Base-by-base conservation (phyloP, 2,888 invertebrate species). In the Frankliniella intonsa region DNA sequence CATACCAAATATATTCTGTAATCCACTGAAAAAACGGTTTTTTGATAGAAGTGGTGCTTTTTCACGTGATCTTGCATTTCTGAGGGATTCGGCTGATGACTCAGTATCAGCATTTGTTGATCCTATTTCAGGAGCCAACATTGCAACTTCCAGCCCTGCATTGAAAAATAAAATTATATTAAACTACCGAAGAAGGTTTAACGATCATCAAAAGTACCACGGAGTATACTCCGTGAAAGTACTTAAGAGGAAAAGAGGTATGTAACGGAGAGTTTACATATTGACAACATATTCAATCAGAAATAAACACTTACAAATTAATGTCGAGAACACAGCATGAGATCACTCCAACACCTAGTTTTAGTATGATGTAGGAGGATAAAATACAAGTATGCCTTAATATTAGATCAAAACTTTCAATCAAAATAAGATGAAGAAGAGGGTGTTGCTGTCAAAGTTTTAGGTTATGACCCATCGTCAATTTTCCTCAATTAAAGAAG, bases 21-120 rank as follows among this genome's bases (percentile, higher is more conserved):
- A 81, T 83, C 88, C 86, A 83, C 86, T 85, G 79, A 89, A 87
- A 62, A 89, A 85, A 65, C 87, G 86, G 81, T 88, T 86, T 17
- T 88, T 88, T 51, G 87, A 86, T 49, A 89, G 87, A 27, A 89
- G 84, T 0, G 89, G 89, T 14, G 87, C 87, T 85, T 89, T 89
- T 84, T 89, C 89, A 27, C 84, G 86, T n/a, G 85, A 84, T 8
- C 87, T 85, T 25, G 86, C 86, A n/a, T 86, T 84, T 19, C 86
- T 86, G 11, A 87, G 22, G 3, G 69, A 76, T 22, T 76, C 69
- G 12, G 25, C 25, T 22, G 69, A 76, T 3, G 69, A 22, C 25
- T 76, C 85, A 50, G 87, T 84, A 49, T 87, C 87, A 5, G 87
- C 84, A 83, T 88, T 88, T 5, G 87, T 88, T 3, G 88, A 88